Base-by-base conservation (phyloP, 2,113 vertebrate species). In the Rissa tridactyla region DNA sequence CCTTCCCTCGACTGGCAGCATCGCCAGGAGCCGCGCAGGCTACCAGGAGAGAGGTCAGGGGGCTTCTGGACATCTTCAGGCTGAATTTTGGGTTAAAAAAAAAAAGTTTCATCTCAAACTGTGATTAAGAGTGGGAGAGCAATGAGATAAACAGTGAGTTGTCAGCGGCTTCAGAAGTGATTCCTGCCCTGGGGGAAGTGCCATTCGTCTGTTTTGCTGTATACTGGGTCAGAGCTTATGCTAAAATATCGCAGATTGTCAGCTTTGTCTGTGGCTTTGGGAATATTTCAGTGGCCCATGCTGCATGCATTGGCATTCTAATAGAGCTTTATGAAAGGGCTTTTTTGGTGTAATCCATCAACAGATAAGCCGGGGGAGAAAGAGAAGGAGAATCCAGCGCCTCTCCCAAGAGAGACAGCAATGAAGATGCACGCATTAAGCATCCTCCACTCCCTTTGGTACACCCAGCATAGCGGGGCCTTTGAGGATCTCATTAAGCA, bases 161-260 rank as follows among this genome's bases (percentile, higher is more conserved):
- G 94, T 95, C 96, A 97, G 92, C 88, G 82, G 89, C 88, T 89
- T 94, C 92, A 95, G 81, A 84, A 94, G 51, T 9, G 7, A 81
- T 88, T 89, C 84, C 51, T 95, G 92, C 91, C 92, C 61, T 76
- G 32, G 42, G 89, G 94, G 92, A 96, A 87, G 69, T 85, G 91
- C 70, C 73, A 55, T 80, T 92, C 27, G 0, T 92, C 73, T 96
- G 62, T 87, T 90, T 86, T 66, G 55, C 66, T 66, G 70, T 82
- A 7, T 61, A 70, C 15, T 66, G 58, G 92, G 84, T 97, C 95
- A 94, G 78, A 94, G 77, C 69, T 89, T 94, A 87, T 91, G 91
- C 73, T 85, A 80, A 97, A 94, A 87, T 82, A 76, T 62, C 5
- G 32, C 54, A 84, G 77, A 91, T 91, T 87, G 83, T 94, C 89